These are phyloP conservation scores for Melanocharis versteri DNA, from an alignment of 2,113 vertebrate genomes.

Conservation along the genomic window DNA sequence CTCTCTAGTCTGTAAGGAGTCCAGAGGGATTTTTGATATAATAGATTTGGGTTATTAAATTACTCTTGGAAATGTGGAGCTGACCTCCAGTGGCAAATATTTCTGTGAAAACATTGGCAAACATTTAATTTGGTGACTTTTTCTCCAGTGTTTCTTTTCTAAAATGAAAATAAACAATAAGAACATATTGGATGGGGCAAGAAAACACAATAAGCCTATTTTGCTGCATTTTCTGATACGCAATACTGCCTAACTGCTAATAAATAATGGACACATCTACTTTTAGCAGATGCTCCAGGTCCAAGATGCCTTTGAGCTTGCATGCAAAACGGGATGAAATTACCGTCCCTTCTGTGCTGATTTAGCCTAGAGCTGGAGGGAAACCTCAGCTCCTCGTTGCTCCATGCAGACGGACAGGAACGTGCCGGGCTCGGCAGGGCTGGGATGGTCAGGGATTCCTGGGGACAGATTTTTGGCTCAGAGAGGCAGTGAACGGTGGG, in stretches of 20 bases:
- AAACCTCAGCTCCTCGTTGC: neutral
- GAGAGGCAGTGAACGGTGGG: neutral
- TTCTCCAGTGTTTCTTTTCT: slow-evolving; percentile 31
- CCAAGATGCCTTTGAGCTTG: neutral
- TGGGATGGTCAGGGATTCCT: neutral
- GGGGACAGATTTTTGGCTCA: neutral
- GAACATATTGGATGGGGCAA: neutral
- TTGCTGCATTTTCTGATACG: neutral
- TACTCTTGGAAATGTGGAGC: slow-evolving; percentile 19
- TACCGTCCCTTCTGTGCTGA: neutral
- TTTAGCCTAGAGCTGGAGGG: neutral
- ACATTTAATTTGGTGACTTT: slow-evolving; percentile 7
- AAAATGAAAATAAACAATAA: slow-evolving; percentile 60
- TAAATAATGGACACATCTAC: neutral
- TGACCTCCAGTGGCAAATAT: slow-evolving; percentile 49
- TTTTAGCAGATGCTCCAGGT: neutral
- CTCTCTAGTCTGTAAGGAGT: slow-evolving; percentile 13
- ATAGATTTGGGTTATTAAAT: slow-evolving; percentile 56
- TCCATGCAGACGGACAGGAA: accelerated
- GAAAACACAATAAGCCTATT: slow-evolving; percentile 27
- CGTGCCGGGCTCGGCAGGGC: accelerated
- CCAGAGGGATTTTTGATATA: neutral
- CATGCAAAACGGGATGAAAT: neutral
- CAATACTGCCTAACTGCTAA: neutral
- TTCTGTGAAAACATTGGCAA: slow-evolving; percentile 29